phyloP scores from a whole-genome alignment of 2,888 invertebrate genomes.

The Phalera bucephala region DNA sequence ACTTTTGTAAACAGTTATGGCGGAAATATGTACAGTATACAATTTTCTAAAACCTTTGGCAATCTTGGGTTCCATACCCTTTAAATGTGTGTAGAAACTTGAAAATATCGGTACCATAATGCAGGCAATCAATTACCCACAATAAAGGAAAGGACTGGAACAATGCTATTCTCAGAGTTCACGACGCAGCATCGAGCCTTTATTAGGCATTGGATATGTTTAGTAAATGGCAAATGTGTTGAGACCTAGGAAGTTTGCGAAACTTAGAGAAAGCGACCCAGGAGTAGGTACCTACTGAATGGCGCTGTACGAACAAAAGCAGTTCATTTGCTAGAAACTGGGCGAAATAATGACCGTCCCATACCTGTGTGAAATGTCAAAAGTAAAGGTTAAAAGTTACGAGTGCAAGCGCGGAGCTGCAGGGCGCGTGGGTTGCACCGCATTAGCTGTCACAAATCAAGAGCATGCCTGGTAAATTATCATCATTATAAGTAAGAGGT shows the following conservation, averaged over 20 bases:
- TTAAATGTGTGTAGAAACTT: no score
- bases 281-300: conserved; percentile 57
- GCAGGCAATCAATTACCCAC: conserved; percentile 51
- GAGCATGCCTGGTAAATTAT: no score
- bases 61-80: no score
- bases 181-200: conserved; percentile 54
- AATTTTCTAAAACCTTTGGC: no score
- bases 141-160: conserved; percentile 45
- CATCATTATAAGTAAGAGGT: no score
- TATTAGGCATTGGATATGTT: conserved; percentile 60
- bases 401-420: conserved; percentile 47
- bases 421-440: conserved; percentile 16
- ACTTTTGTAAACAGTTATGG: no score
- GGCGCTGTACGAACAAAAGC: conserved; percentile 67
- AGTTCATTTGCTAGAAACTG: conserved; percentile 70
- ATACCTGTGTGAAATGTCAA: conserved; percentile 68
- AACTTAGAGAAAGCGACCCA: conserved; percentile 67
- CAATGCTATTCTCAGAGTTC: conserved; percentile 54
- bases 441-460: conserved; percentile 8
- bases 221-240: conserved; percentile 67
- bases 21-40: no score
- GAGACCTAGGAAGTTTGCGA: conserved; percentile 65
- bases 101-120: conserved; percentile 21
- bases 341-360: conserved; percentile 69
- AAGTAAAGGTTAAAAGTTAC: conserved; percentile 76